These are phyloP conservation scores for Eutrigla gurnardus DNA, from an alignment of 2,797 vertebrate genomes.

Conservation along the genomic window DNA sequence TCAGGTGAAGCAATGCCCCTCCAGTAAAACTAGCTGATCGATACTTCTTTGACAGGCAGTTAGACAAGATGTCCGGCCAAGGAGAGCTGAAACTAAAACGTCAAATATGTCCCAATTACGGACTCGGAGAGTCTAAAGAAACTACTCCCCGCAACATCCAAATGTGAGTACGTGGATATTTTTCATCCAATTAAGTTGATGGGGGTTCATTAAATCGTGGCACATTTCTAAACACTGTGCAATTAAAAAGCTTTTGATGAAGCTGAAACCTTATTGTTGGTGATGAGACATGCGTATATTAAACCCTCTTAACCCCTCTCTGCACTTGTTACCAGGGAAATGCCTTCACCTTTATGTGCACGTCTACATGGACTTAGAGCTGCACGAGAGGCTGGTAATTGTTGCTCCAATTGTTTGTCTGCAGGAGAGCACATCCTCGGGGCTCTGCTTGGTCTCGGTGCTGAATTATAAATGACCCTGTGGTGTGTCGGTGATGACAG, in stretches of 20 bases:
- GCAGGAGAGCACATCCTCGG: slow-evolving; percentile 41
- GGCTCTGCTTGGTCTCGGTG: slow-evolving; percentile 39
- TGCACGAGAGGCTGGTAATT: slow-evolving; percentile 37
- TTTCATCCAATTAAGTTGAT: slow-evolving; percentile 63
- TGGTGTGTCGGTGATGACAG: slow-evolving; percentile 52
- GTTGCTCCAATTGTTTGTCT: slow-evolving; percentile 31
- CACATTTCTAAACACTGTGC: slow-evolving; percentile 46
- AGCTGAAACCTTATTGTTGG: slow-evolving; percentile 21
- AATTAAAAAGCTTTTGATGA: slow-evolving; percentile 66
- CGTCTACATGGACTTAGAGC: not conserved
- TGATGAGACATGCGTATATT: not conserved
- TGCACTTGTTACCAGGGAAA: slow-evolving; percentile 6
- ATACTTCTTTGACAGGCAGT: slow-evolving; percentile 37
- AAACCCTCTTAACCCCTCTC: not conserved
- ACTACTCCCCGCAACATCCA: slow-evolving; percentile 20
- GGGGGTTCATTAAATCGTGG: slow-evolving; percentile 52
- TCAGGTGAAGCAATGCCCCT: slow-evolving; percentile 10
- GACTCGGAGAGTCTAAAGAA: slow-evolving; percentile 11
- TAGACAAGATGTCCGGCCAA: slow-evolving; percentile 12
- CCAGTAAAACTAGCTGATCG: slow-evolving; percentile 25
- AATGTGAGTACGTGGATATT: slow-evolving; percentile 26
- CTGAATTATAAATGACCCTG: slow-evolving; percentile 76
- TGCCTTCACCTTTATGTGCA: slow-evolving; percentile 5
- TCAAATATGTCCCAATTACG: slow-evolving; percentile 21
- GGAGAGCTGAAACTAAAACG: slow-evolving; percentile 8